These are phyloP conservation scores for Myrmecobius fasciatus DNA, from an alignment of 2,113 vertebrate genomes.

Conservation along the genomic window DNA sequence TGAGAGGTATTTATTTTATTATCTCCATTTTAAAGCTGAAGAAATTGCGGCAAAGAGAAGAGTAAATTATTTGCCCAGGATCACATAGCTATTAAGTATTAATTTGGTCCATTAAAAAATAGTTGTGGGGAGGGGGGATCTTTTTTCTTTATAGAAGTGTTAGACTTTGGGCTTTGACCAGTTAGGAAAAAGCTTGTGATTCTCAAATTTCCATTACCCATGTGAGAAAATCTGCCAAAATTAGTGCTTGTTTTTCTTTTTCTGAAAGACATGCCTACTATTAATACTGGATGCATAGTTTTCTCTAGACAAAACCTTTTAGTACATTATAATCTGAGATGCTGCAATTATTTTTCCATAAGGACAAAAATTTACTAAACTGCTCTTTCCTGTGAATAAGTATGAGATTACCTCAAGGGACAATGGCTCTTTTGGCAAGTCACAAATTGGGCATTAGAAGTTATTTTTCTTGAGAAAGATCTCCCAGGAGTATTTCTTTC, in stretches of 20 bases:
- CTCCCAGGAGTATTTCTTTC: neutral
- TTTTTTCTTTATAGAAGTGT: neutral
- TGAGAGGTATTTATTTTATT: neutral
- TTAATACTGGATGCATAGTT: neutral
- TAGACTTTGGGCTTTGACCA: neutral
- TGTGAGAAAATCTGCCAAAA: neutral
- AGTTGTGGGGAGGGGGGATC: neutral
- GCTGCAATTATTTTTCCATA: neutral
- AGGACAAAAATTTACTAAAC: neutral
- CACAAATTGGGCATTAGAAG: neutral
- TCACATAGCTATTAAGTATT: neutral
- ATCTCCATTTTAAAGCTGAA: too few relatives aligned
- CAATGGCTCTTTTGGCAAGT: neutral
- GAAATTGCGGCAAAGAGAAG: too few relatives aligned
- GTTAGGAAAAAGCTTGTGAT: neutral
- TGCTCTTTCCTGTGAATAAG: neutral
- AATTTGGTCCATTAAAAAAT: neutral
- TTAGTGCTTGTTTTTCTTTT: neutral
- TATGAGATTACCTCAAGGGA: neutral
- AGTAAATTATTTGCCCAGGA: neutral
- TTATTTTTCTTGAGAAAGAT: neutral
- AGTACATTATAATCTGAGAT: neutral
- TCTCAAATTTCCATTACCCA: neutral
- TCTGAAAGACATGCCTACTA: neutral
- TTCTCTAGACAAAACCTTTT: neutral